Conservation (phyloP, 2,797 vertebrate genomes). For the Emys orbicularis region DNA sequence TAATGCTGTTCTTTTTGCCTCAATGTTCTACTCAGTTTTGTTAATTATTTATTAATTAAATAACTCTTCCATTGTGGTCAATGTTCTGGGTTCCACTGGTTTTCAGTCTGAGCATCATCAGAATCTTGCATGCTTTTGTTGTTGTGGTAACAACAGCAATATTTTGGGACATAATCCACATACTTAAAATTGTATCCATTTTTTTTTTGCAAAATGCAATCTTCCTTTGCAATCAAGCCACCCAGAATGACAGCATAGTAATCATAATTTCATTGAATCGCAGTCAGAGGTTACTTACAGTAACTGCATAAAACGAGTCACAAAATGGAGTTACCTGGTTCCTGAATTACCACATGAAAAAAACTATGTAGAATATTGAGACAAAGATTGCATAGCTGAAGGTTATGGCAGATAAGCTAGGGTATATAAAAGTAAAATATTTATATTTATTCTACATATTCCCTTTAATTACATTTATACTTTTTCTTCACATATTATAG, state of each 20-base stretch:
- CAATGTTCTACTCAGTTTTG: neutral
- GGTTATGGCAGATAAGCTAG: neutral
- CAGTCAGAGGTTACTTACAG: neutral
- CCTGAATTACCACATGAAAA: neutral
- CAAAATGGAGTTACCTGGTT: neutral
- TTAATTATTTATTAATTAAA: neutral
- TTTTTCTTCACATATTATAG: neutral
- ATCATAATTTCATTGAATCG: neutral
- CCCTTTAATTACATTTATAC: neutral
- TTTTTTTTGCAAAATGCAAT: conserved; percentile 7
- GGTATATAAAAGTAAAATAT: neutral
- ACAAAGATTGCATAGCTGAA: neutral
- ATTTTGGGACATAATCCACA: neutral
- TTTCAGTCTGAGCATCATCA: neutral
- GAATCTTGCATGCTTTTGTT: neutral
- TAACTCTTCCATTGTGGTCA: neutral
- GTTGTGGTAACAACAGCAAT: too few relatives aligned
- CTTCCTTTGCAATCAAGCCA: neutral
- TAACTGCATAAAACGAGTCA: neutral
- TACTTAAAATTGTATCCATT: neutral
- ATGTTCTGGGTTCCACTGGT: neutral
- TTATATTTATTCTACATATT: neutral
- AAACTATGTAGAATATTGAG: neutral
- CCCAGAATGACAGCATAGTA: neutral
- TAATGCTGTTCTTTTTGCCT: neutral